Evolutionary conservation across 2,113 vertebrate genomes (phyloP).

Genomic region (Alligator sinensis): DNA sequence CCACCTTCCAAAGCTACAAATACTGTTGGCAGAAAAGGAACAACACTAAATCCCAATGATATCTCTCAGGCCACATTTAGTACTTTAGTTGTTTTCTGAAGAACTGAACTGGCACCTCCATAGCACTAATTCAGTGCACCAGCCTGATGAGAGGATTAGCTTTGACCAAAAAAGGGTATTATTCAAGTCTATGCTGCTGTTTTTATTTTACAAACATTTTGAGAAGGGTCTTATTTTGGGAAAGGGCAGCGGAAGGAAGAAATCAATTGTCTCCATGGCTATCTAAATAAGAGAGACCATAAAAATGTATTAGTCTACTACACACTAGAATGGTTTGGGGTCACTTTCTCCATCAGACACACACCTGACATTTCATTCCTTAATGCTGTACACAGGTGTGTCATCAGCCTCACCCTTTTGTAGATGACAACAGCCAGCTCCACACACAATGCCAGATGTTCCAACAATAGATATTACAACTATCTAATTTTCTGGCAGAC

Average conservation of each 20-base stretch:
- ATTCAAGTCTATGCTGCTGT: neutral
- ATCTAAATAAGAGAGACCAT: neutral
- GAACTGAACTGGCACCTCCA: neutral
- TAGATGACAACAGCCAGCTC: slow-evolving; percentile 28
- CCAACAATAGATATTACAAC: slow-evolving; percentile 44
- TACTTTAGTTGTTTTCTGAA: neutral
- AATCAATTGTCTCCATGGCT: neutral
- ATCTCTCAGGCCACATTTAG: neutral
- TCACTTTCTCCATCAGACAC: neutral
- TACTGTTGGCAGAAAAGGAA: neutral
- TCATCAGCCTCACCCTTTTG: neutral
- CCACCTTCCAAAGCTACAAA: neutral
- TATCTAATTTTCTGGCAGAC: slow-evolving; percentile 66
- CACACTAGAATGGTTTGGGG: neutral
- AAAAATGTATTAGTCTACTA: neutral
- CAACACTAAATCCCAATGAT: neutral
- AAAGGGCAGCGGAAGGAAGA: neutral
- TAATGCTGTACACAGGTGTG: slow-evolving; percentile 34
- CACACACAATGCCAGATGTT: slow-evolving; percentile 63
- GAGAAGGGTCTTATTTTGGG: neutral
- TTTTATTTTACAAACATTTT: neutral
- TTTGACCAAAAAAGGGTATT: neutral
- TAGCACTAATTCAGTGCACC: neutral
- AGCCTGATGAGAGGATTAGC: neutral
- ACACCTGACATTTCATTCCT: neutral